Base-by-base conservation (phyloP, 2,888 invertebrate genomes). In the Frankliniella fusca region DNA sequence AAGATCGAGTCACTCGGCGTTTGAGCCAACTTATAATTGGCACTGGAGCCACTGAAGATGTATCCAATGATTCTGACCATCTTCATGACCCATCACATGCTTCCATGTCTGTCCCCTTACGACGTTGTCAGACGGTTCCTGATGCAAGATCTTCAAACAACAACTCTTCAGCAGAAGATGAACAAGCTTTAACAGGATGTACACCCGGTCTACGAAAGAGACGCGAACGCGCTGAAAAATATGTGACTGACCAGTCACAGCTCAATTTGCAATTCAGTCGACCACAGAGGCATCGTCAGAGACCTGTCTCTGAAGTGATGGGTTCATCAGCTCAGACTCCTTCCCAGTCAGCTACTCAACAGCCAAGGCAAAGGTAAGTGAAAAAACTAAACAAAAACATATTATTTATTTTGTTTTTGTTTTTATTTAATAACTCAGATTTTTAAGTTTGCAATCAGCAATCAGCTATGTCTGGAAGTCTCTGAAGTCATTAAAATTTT, bases 171-270 rank as follows among this genome's bases (percentile, higher is more conserved):
- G 87, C 87, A 76, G 88, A 87, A 84, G 88, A 88, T 70, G 88
- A 88, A 82, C 82, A 81, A 83, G 87, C 87, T 84, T 85, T 88
- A 81, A 87, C 87, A 10, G 88, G 88, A 76, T 89, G 89, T 84
- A 92, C 92, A 0, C 92, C 93, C 86, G 94, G 94, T 80, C 89
- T 96, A 70, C 91, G 95, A 28, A 90, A 93, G 79, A 91, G 96
- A 54, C 93, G 95, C 85, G 92, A 94, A 85, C 92, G 93, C 80
- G 90, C 90, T 83, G 95, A 95, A 84, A 96, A 96, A 89, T 96
- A 96, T 89, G 94, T 95, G 48, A 93, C 93, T 49, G 96, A 96
- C 89, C 94, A 94, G 84, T 92, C 94, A 84, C 95, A 96, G 87
- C 89, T 95, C 70, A 83, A 85, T 84, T 85, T 87, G 82, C 84